Base-by-base conservation (phyloP, 1,140 invertebrate species). In the Diploscapter pachys region DNA sequence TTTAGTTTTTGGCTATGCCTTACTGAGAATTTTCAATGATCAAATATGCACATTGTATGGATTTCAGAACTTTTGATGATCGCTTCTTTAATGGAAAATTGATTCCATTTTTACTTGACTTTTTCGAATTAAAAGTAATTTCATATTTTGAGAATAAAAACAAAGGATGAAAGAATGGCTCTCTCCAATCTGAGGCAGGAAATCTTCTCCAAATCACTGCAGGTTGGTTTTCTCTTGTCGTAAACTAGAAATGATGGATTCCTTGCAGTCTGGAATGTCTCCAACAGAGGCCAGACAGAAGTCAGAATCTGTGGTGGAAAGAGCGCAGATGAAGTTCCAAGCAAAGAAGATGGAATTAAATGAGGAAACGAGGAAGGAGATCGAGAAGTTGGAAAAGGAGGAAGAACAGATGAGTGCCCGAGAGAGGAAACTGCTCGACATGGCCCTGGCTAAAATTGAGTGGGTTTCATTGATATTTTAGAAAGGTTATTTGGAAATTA, bases 231-330 rank as follows among this genome's bases (percentile, higher is more conserved):
- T 74, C 13, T 6, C 54, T 49, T 6, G 11, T 76, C n/a, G 1
- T 31, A 62, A 9, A 11, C 13, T 13, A 50, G 50, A 48, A 49
- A 5, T 4, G 48, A 52, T 3, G 2, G 61, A n/a, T 4, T n/a
- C 4, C 3, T 53, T 78, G 71, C 64, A 78, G 78, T 76, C 69
- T 50, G 79, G 79, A 31, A 74, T 56, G 8, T 56, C 57, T 6
- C 65, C 79, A 31, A 66, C 55, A 53, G 79, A 80, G 71, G 79
- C 79, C 5, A 68, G 70, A 5, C 50, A 66, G 48, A 76, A 72
- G n/a, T 71, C 79, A 4, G 78, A 80, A 71, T 73, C 73, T n/a
- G 72, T 72, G n/a, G 72, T 80, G 9, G 75, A 80, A 13, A 67
- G 71, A 13, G 64, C 80, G 9, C 51, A n/a, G 49, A 53, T 72